Conservation (phyloP, 1,140 invertebrate species). For the Triops cancriformis region DNA sequence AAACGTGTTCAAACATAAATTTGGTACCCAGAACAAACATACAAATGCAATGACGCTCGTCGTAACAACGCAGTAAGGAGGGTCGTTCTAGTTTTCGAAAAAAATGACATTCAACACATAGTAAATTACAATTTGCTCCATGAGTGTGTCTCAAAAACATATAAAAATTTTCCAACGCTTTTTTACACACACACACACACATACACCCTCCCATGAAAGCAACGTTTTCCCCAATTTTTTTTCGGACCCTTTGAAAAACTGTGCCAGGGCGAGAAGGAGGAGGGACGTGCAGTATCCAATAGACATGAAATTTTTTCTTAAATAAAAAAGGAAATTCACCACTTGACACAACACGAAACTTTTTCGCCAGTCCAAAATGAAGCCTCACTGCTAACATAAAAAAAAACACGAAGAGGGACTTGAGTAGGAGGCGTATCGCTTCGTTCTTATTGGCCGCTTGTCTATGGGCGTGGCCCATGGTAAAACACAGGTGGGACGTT, state of each 20-base stretch:
- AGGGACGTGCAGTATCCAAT: neutral
- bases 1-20: neutral
- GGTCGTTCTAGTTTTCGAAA: neutral
- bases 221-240: neutral
- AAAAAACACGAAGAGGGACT: neutral
- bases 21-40: neutral
- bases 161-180: neutral
- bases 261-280: neutral
- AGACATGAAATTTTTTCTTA: neutral
- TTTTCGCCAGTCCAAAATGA: neutral
- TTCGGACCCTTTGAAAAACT: neutral
- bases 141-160: neutral
- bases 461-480: neutral
- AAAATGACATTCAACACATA: neutral
- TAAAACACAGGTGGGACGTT: neutral
- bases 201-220: neutral
- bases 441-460: neutral
- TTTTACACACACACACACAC: no score
- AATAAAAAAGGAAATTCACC: neutral
- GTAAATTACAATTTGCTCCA: neutral
- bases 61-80: neutral
- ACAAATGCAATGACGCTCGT: neutral
- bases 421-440: neutral
- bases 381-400: neutral
- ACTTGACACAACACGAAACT: neutral